These are phyloP conservation scores for Macrosoma leucophasiata DNA, from an alignment of 2,888 invertebrate genomes.

Conservation along the genomic window DNA sequence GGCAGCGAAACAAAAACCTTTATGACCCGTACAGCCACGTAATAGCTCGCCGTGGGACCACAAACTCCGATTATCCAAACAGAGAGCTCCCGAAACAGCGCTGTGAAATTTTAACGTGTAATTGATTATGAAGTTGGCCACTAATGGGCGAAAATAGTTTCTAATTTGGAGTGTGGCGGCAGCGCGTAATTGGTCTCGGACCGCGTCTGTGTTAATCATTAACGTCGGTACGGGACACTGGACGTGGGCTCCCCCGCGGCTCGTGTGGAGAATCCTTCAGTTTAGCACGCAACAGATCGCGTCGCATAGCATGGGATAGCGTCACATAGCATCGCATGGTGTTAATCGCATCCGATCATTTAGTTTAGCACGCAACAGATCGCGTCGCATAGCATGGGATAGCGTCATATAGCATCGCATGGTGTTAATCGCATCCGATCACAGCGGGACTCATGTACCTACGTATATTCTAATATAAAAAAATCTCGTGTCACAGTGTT, in stretches of 20 bases:
- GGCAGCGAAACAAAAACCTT: slow-evolving; percentile 63
- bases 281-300: no score
- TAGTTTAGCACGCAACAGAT: no score
- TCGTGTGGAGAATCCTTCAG: slow-evolving; percentile 41
- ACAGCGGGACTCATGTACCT: no score
- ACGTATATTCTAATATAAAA: no score
- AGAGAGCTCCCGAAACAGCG: slow-evolving; percentile 64
- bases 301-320: no score
- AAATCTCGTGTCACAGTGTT: no score
- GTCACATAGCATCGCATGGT: no score
- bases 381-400: no score
- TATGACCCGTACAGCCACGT: slow-evolving; percentile 53
- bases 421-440: no score
- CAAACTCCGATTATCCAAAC: slow-evolving; percentile 73
- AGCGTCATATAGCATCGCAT: no score
- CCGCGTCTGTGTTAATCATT: slow-evolving; percentile 65
- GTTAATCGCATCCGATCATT: no score
- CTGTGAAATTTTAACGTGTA: slow-evolving; percentile 71
- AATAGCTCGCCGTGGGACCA: slow-evolving; percentile 71
- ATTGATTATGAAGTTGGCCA: slow-evolving; percentile 74
- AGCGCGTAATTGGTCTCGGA: slow-evolving; percentile 64
- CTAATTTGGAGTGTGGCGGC: slow-evolving; percentile 68
- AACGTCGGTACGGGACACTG: slow-evolving; percentile 42
- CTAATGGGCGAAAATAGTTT: slow-evolving; percentile 74
- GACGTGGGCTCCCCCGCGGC: slow-evolving; percentile 41